phyloP scores from a whole-genome alignment of 2,113 vertebrate species.

The Panthera uncia region DNA sequence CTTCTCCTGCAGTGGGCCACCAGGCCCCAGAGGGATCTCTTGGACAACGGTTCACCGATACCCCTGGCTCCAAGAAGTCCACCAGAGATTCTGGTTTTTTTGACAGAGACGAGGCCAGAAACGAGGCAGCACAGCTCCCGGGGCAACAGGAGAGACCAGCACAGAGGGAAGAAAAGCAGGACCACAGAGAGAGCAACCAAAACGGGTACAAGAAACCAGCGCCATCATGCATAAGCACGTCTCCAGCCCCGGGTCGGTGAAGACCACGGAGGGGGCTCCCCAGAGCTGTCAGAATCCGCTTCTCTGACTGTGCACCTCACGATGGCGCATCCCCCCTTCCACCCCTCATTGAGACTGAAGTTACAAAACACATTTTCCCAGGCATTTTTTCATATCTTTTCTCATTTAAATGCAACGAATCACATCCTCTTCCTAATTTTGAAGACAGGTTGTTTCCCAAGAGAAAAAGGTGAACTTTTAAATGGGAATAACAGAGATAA shows the following conservation, averaged over 20 bases:
- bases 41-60: not conserved
- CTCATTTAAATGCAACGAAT: not conserved
- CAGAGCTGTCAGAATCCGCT: not conserved
- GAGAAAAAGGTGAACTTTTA: not conserved
- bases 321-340: not conserved
- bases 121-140: not conserved
- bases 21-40: not conserved
- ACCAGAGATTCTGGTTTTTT: not conserved
- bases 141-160: not conserved
- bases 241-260: not conserved
- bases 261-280: not conserved
- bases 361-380: not conserved
- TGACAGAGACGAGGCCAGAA: not conserved
- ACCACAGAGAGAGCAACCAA: not conserved
- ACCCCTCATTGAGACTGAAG: not conserved
- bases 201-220: not conserved
- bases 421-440: not conserved
- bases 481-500: not conserved
- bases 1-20: not conserved
- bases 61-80: not conserved
- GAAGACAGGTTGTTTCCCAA: not conserved
- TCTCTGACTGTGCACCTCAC: not conserved
- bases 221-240: not conserved
- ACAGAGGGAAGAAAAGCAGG: not conserved
- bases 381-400: not conserved